Base-by-base conservation (phyloP, 2,797 vertebrate species). In the Lepidocolaptes lacrymiger region DNA sequence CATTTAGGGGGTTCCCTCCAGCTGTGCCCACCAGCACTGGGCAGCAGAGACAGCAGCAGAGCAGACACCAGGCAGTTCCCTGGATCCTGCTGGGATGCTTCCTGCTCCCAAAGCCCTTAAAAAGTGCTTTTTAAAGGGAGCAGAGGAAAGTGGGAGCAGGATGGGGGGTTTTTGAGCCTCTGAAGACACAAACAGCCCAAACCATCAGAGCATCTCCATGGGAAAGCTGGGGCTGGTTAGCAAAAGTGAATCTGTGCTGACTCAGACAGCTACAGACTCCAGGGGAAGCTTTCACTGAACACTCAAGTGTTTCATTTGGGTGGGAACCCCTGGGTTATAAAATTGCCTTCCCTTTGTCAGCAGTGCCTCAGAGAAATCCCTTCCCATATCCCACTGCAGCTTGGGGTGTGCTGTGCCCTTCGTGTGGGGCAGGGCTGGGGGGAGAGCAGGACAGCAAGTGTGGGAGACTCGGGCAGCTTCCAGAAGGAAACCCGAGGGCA, bases 401-500 rank as follows among this genome's bases (percentile, higher is more conserved):
- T 59, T 61, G 9, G 36, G 28, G 32, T 4, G 37, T 5, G 12
- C 37, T 2, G 14, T 6, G 21, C 66, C 87, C 76, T 62, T 26
- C 0, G 1, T 15, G 73, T 6, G 51, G 88, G 91, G 93, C 71
- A 79, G 88, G 82, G 12, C 18, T 0, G 1, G 52, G 84, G 77
- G 81, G 37, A 62, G 63, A 82, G 67, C 67, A 54, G 93, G 73
- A 76, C 85, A 69, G 52, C 0, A 3, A 69, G 41, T 95, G 96
- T 96, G 95, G 85, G 94, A 91, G 94, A 93, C 27, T 66, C n/a
- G 8, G 82, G 87, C 95, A 84, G 43, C 43, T 93, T 96, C 83
- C 94, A 82, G 88, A 74, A 95, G 89, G 83, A 94, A 94, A 93
- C 94, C 95, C 6, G 43, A 93, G 92, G 96, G 96, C 94, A 96